Base-by-base conservation (phyloP, 2,113 vertebrate genomes). In the Siniperca chuatsi region DNA sequence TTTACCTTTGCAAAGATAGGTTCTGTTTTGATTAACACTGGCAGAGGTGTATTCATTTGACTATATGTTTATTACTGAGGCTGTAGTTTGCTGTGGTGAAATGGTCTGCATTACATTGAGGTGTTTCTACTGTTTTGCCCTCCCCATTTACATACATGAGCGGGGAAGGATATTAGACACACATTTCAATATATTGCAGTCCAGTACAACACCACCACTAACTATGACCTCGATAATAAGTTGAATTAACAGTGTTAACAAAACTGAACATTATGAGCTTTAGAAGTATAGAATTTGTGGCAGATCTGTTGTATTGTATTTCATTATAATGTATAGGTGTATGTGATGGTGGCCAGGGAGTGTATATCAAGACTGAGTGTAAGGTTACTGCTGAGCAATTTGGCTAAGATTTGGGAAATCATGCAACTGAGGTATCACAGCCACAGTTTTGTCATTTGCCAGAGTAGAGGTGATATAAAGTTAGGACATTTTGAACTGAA, bases 401-500 rank as follows among this genome's bases (percentile, higher is more conserved):
- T 58, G 69, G 42, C 29, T 62, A 4, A 12, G 40, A 75, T 64
- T 69, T 72, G 44, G 3, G 16, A 77, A 54, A 61, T 37, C 25
- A 10, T 50, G 42, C 0, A 48, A 18, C 23, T 9, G 16, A 35
- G 8, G 13, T 12, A 33, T 33, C 33, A 29, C 21, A 0, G 25
- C 23, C 33, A n/a, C 50, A 79, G 64, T 21, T 66, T 61, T 64
- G 35, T 25, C 52, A 70, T 82, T 72, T 48, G 6, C 20, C 20
- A 75, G 12, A 50, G 57, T 46, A 18, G 21, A 1, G 71, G 15
- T 66, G 66, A 81, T 71, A 71, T 64, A 78, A 73, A 86, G 68
- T 72, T 74, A 10, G 57, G 48, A 29, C 52, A 72, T 48, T 42
- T 44, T 54, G 48, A 29, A 82, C 50, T 44, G n/a, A 20, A 25